Percentiles rank a stretch among this genome's conserved stretches.
phyloP scores from a whole-genome alignment of 2,888 invertebrate species.

The Cerastoderma edule region DNA sequence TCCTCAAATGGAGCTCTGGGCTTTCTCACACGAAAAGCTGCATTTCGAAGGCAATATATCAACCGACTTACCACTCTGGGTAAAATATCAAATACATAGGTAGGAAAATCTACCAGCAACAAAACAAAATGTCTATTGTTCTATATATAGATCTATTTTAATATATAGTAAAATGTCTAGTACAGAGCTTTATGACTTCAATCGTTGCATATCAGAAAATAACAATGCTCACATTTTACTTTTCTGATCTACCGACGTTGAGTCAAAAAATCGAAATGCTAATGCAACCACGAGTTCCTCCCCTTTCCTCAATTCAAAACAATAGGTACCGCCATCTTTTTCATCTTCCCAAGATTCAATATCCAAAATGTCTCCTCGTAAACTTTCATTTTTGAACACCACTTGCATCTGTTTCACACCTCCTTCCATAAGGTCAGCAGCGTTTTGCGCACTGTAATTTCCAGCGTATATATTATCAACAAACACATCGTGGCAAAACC shows the following conservation, averaged over 20 bases:
- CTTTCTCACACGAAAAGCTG: too few species aligned
- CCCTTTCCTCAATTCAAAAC: conserved; percentile 42
- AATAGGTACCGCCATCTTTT: conserved; percentile 20
- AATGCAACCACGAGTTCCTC: neutral
- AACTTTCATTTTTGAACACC: conserved; percentile 38
- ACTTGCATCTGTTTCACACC: conserved; percentile 40
- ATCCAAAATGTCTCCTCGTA: conserved; percentile 44
- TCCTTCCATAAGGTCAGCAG: conserved; percentile 12
- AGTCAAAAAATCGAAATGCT: conserved; percentile 12
- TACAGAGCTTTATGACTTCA: too few species aligned
- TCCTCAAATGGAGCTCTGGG: too few species aligned
- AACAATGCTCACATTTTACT: neutral
- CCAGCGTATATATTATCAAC: conserved; percentile 35
- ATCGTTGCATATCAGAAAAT: too few species aligned
- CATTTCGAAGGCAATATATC: too few species aligned
- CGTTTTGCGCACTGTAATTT: conserved; percentile 14
- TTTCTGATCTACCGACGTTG: neutral
- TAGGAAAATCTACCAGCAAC: too few species aligned
- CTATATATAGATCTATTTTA: too few species aligned
- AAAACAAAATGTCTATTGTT: too few species aligned
- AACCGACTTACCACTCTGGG: too few species aligned
- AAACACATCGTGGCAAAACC: conserved; percentile 40
- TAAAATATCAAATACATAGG: too few species aligned
- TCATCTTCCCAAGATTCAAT: conserved; percentile 45
- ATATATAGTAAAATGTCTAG: too few species aligned